A percentile compares a stretch with the other conserved stretches of the same genome.
These are phyloP conservation scores for Phorcus lineatus DNA, from an alignment of 2,888 invertebrate genomes.

Conservation along the genomic window DNA sequence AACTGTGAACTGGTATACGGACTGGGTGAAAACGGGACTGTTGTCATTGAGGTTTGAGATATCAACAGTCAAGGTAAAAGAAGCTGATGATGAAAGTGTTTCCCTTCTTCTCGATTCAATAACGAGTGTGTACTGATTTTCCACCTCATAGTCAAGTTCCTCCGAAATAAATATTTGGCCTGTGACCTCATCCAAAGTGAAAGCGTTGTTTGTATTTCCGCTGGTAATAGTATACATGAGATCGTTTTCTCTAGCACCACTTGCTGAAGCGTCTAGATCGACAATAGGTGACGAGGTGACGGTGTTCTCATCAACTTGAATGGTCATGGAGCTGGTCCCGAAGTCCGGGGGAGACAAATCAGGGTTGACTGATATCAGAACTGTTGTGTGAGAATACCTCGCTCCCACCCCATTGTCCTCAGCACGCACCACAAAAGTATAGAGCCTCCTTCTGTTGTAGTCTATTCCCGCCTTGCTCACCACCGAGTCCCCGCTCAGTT, in stretches of 20 bases:
- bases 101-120: slow-evolving; percentile 49
- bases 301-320: slow-evolving; percentile 45
- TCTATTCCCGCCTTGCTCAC: slow-evolving; percentile 42
- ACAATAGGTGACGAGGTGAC: slow-evolving; percentile 41
- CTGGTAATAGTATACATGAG: slow-evolving; percentile 47
- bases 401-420: slow-evolving; percentile 44
- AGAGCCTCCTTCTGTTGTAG: slow-evolving; percentile 46
- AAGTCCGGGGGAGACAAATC: slow-evolving; percentile 45
- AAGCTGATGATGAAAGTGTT: slow-evolving; percentile 35
- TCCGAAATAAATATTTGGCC: slow-evolving; percentile 49
- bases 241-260: slow-evolving; percentile 49
- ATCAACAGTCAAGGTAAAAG: slow-evolving; percentile 43
- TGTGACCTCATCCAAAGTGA: slow-evolving; percentile 43
- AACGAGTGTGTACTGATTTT: slow-evolving; percentile 32
- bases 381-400: slow-evolving; percentile 40
- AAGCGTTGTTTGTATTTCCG: slow-evolving; percentile 45
- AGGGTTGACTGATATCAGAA: slow-evolving; percentile 50
- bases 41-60: slow-evolving; percentile 61
- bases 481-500: slow-evolving; percentile 36
- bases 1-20: slow-evolving; percentile 40
- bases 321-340: slow-evolving; percentile 19
- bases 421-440: slow-evolving; percentile 48
- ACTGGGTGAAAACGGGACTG: slow-evolving; percentile 44
- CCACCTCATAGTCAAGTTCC: slow-evolving; percentile 49
- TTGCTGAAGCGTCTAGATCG: slow-evolving; percentile 51